A percentile compares a stretch with the other conserved stretches of the same genome.
phyloP scores from a whole-genome alignment of 2,797 vertebrate genomes.

The Scomberomorus guttatus region DNA sequence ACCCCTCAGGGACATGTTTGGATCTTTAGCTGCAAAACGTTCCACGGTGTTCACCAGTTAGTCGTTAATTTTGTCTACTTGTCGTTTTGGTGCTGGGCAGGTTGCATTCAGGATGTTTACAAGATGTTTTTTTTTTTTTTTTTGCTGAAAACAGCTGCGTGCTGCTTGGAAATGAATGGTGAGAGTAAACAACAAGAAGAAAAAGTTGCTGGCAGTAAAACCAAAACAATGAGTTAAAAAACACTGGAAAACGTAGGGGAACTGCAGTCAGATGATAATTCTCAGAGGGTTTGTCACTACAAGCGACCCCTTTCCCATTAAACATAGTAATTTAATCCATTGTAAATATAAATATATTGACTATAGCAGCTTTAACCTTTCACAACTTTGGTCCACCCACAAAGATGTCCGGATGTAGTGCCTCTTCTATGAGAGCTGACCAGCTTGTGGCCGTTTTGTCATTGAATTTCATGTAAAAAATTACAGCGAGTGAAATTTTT shows the following conservation, averaged over 20 bases:
- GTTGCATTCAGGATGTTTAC: neutral
- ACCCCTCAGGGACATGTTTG: neutral
- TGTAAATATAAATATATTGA: neutral
- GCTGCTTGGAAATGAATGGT: too few relatives aligned
- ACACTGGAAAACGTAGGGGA: too few relatives aligned
- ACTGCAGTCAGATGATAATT: too few relatives aligned
- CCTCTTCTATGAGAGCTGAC: too few relatives aligned
- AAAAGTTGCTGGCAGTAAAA: too few relatives aligned
- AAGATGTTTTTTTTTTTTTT: neutral
- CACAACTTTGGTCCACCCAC: neutral
- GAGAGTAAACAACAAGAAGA: too few relatives aligned
- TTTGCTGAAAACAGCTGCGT: too few relatives aligned
- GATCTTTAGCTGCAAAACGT: neutral
- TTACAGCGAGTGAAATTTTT: conserved; percentile 5
- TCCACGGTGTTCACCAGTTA: neutral
- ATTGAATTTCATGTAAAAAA: conserved; percentile 2
- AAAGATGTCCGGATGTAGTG: conserved; percentile 8
- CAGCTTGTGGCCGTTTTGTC: too few relatives aligned
- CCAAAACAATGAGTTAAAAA: too few relatives aligned
- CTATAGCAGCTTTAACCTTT: neutral
- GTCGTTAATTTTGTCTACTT: neutral
- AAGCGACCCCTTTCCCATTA: neutral
- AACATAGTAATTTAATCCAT: neutral
- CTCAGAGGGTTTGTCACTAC: too few relatives aligned
- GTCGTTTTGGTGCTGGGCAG: neutral